These are phyloP conservation scores for Lithodes maja DNA, from an alignment of 2,888 invertebrate genomes.

Conservation along the genomic window DNA sequence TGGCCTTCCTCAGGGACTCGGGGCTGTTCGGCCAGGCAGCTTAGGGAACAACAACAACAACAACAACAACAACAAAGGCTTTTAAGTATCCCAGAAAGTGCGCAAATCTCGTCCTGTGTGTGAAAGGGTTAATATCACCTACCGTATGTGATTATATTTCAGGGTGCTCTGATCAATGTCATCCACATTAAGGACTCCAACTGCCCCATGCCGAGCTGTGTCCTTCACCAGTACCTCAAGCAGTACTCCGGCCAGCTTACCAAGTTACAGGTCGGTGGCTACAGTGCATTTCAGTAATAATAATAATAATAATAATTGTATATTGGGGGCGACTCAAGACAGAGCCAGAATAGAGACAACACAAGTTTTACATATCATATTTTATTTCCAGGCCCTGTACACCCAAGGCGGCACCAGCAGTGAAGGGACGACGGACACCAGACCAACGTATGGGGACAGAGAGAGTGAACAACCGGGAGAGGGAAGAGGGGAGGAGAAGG, in stretches of 20 bases:
- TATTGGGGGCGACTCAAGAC: too few relatives aligned
- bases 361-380: too few relatives aligned
- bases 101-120: too few relatives aligned
- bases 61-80: too few relatives aligned
- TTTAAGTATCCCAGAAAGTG: too few relatives aligned
- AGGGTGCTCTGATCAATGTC: slow-evolving; percentile 88
- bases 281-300: background rate
- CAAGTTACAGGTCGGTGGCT: slow-evolving; percentile 17
- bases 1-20: too few relatives aligned
- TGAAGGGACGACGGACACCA: background rate
- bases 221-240: slow-evolving; percentile 81
- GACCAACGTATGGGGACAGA: background rate
- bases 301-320: background rate
- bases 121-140: too few relatives aligned
- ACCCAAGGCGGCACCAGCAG: slow-evolving; percentile 33
- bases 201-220: slow-evolving; percentile 86
- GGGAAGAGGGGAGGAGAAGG: background rate
- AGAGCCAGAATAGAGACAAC: too few relatives aligned
- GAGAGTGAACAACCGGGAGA: background rate
- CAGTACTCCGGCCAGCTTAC: slow-evolving; percentile 51
- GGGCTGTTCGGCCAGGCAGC: too few relatives aligned
- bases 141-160: too few relatives aligned
- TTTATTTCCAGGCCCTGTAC: slow-evolving; percentile 43
- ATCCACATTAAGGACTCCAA: slow-evolving; percentile 88
- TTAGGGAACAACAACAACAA: too few relatives aligned